Conservation (phyloP, 2,113 vertebrate species). For the Puma concolor region DNA sequence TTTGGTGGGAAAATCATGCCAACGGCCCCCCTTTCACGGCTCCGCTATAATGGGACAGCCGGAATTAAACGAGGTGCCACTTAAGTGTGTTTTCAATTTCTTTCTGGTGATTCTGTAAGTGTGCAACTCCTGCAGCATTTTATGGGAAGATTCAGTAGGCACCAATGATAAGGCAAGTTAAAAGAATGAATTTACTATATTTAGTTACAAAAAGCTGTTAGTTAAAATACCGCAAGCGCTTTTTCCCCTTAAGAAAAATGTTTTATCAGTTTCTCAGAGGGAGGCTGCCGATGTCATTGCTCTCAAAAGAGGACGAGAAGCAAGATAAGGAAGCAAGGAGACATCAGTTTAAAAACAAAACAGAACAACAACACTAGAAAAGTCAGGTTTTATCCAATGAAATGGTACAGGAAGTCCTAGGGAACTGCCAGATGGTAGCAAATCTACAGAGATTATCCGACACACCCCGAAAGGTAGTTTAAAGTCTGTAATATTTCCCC, state of each 20-base stretch:
- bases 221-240: background rate
- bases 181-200: background rate
- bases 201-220: slow-evolving; percentile 55
- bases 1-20: background rate
- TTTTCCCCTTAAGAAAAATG: slow-evolving; percentile 22
- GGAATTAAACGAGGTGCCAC: background rate
- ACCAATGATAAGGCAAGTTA: background rate
- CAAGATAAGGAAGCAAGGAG: background rate
- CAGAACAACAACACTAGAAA: background rate
- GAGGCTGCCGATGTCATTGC: background rate
- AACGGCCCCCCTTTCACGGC: background rate
- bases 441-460: slow-evolving; percentile 1
- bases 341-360: background rate
- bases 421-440: background rate
- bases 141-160: background rate
- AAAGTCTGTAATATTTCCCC: background rate
- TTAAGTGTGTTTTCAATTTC: background rate
- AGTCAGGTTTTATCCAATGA: slow-evolving; percentile 11
- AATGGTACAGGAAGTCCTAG: slow-evolving; percentile 25
- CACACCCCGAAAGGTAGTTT: background rate
- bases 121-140: background rate
- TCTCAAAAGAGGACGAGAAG: slow-evolving; percentile 12
- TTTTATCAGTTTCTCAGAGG: slow-evolving; percentile 7
- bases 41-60: background rate
- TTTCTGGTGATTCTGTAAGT: slow-evolving; percentile 39